Base-by-base conservation (phyloP, 2,888 invertebrate genomes). In the Crossocerus cetratus region DNA sequence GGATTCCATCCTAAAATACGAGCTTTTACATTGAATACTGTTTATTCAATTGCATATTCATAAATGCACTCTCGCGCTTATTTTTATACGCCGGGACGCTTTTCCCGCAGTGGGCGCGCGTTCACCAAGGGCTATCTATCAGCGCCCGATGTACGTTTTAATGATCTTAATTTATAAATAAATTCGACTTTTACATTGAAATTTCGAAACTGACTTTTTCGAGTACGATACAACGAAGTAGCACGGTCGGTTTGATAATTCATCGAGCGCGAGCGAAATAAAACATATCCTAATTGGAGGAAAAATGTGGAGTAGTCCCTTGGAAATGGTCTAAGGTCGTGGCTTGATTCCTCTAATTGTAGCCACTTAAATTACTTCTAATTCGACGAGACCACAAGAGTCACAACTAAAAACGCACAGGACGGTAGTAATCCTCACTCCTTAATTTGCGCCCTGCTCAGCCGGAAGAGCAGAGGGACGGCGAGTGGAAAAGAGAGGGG, bases 31-130 rank as follows among this genome's bases (percentile, higher is more conserved):
- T 53, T 16, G 56, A 23, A 43, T 68, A 64, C 65, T 75, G 71
- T 76, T 76, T 76, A 71, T 53, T 65, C 63, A 74, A 64, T 74
- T 60, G 44, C 54, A 70, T 63, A 54, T 44, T 60, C 60, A 61
- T 66, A 74, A 75, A 66, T 65, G 64, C 32, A 43, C 60, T 14
- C 61, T 44, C 18, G 32, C 65, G 45, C 21, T 62, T 54, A 43
- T 74, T 69, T 74, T 70, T 75, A 61, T 49, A 49, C 16, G n/a
- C 49, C 49, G 14, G n/a, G 11, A 11, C 16, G 49, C 49, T 49
- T 49, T 49, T 49, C 32, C 32, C 16, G 14, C 14, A 49, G 49
- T 16, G 16, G 49, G 32, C 8, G 32, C 32, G 5, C 11, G 0
- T 32, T 32, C 32, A 32, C 11, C 32, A 32, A 32, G 32, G 32